Base-by-base conservation (phyloP, 2,113 vertebrate genomes). In the Tychaedon coryphoeus region DNA sequence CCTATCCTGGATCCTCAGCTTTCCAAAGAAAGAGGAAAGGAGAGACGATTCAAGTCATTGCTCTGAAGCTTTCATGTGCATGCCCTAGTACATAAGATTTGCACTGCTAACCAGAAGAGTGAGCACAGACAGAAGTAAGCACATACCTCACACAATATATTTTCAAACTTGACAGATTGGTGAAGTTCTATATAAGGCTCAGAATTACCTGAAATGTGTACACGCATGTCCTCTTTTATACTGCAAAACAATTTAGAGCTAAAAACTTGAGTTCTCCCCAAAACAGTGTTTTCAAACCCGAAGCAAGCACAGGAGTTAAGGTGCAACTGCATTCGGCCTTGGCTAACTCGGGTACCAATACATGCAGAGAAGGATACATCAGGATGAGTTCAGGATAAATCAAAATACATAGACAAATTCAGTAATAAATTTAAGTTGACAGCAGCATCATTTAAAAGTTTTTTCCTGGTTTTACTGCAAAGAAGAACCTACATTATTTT, bases 61-160 rank as follows among this genome's bases (percentile, higher is more conserved):
- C 57, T 36, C 53, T 60, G 40, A 79, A 17, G 15, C 24, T 73
- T n/a, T 22, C 12, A 23, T 20, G 17, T 5, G 1, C 24, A 38
- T 0, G 0, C 43, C 50, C 42, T 0, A 45, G 14, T 9, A 47
- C 1, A 1, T 17, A 38, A 15, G 11, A 73, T 25, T 23, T 42
- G 19, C 31, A 54, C 12, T 5, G 23, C 29, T 24, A 40, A 78
- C 20, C 15, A 82, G 24, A 70, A 48, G 20, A 87, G 36, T 1
- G 0, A 82, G 28, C 34, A 76, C 48, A 83, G 86, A 18, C 38
- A n/a, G n/a, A 86, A 75, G 6, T 8, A 9, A 90, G 47, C 10
- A 47, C 23, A 40, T 5, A 19, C 9, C 17, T 48, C 48, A 36
- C 17, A 50, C 53, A 60, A 43, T 54, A 19, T 42, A 58, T 6